Conservation (phyloP, 2,113 vertebrate species). For the Alouatta palliata region DNA sequence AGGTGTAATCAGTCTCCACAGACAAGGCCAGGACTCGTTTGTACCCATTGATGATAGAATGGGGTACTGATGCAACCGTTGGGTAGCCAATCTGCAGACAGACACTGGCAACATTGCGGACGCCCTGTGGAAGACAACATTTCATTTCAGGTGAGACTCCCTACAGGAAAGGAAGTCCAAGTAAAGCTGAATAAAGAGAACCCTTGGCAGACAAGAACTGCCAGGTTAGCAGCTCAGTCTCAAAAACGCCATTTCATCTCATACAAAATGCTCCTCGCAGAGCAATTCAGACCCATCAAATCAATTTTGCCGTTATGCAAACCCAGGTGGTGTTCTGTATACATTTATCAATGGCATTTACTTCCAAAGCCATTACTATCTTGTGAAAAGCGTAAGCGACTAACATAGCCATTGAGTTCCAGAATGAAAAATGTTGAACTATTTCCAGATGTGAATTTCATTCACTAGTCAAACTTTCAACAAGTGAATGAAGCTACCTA, state of each 20-base stretch:
- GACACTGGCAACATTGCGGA: constrained; percentile 96
- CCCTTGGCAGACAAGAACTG: not conserved
- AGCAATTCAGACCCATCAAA: not conserved
- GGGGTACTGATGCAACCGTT: constrained; percentile 95
- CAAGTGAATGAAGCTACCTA: not conserved
- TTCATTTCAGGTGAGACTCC: not conserved
- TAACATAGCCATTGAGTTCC: not conserved
- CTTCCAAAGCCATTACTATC: not conserved
- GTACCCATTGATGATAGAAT: constrained; percentile 96
- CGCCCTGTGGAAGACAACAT: constrained; percentile 85
- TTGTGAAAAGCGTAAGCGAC: not conserved
- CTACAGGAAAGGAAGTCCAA: not conserved
- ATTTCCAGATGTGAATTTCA: not conserved
- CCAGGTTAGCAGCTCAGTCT: not conserved
- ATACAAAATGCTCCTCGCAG: not conserved
- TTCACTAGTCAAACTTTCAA: not conserved
- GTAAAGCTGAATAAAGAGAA: not conserved
- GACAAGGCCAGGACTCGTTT: constrained; percentile 95
- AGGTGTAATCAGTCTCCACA: constrained; percentile 96
- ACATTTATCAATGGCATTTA: not conserved
- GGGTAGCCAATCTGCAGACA: constrained; percentile 99
- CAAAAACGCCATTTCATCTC: not conserved
- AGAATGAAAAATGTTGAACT: not conserved
- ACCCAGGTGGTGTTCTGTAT: not conserved
- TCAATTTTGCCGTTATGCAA: not conserved